These are phyloP conservation scores for Harpagoxenus sublaevis DNA, from an alignment of 2,888 invertebrate genomes.

Conservation along the genomic window DNA sequence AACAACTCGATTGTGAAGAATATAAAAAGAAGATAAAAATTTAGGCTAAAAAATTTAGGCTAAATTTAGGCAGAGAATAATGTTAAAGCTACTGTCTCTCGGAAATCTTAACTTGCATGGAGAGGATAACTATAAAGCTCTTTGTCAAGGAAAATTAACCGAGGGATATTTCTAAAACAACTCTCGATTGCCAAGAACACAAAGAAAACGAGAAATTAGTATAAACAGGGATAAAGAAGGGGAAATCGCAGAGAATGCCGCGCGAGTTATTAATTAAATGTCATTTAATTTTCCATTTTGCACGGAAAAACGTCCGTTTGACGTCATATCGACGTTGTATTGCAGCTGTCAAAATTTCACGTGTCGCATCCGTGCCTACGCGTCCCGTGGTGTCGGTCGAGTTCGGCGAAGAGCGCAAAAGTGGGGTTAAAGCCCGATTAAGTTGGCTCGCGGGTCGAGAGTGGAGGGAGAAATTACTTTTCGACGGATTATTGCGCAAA, in stretches of 20 bases:
- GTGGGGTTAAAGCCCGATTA: conserved; percentile 46
- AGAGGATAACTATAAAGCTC: background rate
- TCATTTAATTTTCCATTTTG: background rate
- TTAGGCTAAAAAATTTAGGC: no score
- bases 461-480: conserved; percentile 27
- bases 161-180: background rate
- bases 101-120: background rate
- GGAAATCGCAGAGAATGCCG: background rate
- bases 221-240: background rate
- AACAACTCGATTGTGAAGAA: no score
- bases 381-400: background rate
- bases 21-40: no score
- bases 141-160: background rate
- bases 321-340: background rate
- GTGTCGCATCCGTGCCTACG: background rate
- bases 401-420: conserved; percentile 17
- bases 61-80: background rate
- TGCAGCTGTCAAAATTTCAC: conserved; percentile 47
- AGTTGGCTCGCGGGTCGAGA: conserved; percentile 18
- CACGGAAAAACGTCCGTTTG: background rate
- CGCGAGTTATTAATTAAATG: conserved; percentile 4
- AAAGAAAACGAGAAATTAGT: background rate
- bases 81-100: background rate
- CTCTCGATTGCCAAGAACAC: background rate
- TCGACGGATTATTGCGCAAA: conserved; percentile 16